Evolutionary conservation across 2,888 invertebrate genomes (phyloP).

Genomic region (Tanypteryx hageni): DNA sequence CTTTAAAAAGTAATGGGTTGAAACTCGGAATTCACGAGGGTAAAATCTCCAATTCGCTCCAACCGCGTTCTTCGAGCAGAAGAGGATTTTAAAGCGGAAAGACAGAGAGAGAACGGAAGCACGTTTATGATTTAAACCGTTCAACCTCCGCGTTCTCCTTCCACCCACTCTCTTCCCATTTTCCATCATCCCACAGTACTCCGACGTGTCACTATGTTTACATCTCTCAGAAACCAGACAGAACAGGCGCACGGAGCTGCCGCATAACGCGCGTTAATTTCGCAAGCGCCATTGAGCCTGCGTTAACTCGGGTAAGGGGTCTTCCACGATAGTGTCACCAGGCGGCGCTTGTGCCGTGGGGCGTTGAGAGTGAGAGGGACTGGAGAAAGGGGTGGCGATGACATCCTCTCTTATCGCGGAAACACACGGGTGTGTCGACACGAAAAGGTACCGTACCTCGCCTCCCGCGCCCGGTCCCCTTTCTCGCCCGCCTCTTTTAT

Average conservation of each 20-base stretch:
- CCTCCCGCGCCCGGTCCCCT: not conserved
- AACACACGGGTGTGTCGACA: not conserved
- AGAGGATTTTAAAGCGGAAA: no score
- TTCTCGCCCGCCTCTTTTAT: not conserved
- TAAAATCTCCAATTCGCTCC: not conserved
- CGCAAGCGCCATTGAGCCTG: conserved; percentile 36
- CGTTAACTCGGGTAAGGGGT: not conserved
- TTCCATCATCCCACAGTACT: not conserved
- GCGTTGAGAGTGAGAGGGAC: not conserved
- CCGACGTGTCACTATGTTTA: conserved; percentile 8
- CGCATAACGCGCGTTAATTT: conserved; percentile 33
- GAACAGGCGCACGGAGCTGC: not conserved
- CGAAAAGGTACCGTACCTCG: not conserved
- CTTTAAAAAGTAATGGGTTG: not conserved
- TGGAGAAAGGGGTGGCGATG: not conserved
- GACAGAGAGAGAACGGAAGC: no score
- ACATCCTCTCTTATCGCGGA: conserved; percentile 28
- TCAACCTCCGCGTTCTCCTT: no score
- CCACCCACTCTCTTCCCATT: no score
- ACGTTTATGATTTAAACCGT: no score
- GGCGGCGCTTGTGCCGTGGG: not conserved
- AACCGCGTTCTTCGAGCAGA: no score
- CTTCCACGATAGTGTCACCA: conserved; percentile 14
- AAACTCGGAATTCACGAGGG: not conserved
- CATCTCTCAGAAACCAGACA: not conserved